Base-by-base conservation (phyloP, 2,888 invertebrate genomes). In the Mayetiola destructor region DNA sequence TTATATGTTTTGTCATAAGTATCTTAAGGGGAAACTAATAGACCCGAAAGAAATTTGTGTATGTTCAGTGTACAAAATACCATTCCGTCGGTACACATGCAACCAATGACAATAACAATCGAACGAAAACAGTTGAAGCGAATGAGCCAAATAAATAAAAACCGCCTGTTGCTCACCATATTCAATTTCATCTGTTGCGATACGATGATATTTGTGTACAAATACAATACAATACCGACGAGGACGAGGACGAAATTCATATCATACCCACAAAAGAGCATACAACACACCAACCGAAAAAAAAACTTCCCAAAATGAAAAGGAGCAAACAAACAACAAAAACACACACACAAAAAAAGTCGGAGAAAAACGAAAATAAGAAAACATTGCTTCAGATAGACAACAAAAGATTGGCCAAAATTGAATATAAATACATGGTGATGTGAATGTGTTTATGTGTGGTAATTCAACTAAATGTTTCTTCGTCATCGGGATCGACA, bases 331-430 rank as follows among this genome's bases (percentile, higher is more conserved):
- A 36, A 3, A n/a, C 36, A 36, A 16, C 32, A 6, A 32, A 6
- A 6, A 32, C 32, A 32, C 32, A 32, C 32, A 32, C 12, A 9
- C 32, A n/a, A n/a, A 42, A 21, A 8, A 23, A 10, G 16, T 14
- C 10, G n/a, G 27, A 48, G 27, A 14, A 27, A 48, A n/a, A n/a
- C n/a, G n/a, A n/a, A n/a, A n/a, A 48, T 48, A n/a, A 48, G n/a
- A 48, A 48, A 48, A 48, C 48, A 48, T 27, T 48, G 27, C 27
- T 27, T 23, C 16, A 27, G 48, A 27, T 48, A 27, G 48, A 48
- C 27, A n/a, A n/a, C n/a, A n/a, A n/a, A n/a, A n/a, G n/a, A 48
- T 48, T 48, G 48, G 48, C 48, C 48, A 48, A 48, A 48, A 48
- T 48, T 48, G 48, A 48, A 48, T 48, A 27, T 48, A n/a, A n/a